Conservation (phyloP, 2,797 vertebrate species). For the Sebastes diploproa region DNA sequence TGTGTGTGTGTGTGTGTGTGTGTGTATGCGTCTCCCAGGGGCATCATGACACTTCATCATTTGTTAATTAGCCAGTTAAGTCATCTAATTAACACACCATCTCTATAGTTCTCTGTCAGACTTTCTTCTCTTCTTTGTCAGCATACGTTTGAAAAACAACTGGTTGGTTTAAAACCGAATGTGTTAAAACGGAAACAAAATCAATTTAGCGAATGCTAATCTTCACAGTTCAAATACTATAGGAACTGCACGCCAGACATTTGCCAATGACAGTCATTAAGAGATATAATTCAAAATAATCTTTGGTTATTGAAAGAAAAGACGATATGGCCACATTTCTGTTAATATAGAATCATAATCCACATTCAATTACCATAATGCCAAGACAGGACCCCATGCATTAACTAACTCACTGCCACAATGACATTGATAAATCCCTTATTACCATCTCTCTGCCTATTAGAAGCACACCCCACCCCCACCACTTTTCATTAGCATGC, state of each 20-base stretch:
- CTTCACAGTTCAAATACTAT: neutral
- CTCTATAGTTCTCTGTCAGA: constrained; percentile 55
- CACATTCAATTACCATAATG: constrained; percentile 34
- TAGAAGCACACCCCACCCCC: constrained; percentile 5
- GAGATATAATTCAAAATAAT: neutral
- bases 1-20: neutral
- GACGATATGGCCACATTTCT: constrained; percentile 3
- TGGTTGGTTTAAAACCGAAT: constrained; percentile 18
- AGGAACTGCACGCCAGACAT: neutral
- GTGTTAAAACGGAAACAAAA: constrained; percentile 17
- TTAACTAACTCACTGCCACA: constrained; percentile 20
- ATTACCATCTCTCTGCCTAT: constrained; percentile 27
- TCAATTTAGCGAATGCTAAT: constrained; percentile 16
- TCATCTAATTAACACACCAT: constrained; percentile 72
- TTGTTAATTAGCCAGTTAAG: constrained; percentile 76
- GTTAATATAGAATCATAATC: constrained; percentile 18
- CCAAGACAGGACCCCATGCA: neutral
- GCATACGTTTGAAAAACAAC: constrained; percentile 22
- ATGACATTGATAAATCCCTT: constrained; percentile 36
- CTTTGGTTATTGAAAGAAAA: constrained; percentile 5
- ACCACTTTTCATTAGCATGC: constrained; percentile 20
- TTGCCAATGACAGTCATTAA: neutral
- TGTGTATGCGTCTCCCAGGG: constrained; percentile 40
- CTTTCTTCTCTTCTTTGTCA: constrained; percentile 35
- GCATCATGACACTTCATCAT: constrained; percentile 74